Conservation (phyloP, 2,113 vertebrate genomes). For the Trematocara variabile region DNA sequence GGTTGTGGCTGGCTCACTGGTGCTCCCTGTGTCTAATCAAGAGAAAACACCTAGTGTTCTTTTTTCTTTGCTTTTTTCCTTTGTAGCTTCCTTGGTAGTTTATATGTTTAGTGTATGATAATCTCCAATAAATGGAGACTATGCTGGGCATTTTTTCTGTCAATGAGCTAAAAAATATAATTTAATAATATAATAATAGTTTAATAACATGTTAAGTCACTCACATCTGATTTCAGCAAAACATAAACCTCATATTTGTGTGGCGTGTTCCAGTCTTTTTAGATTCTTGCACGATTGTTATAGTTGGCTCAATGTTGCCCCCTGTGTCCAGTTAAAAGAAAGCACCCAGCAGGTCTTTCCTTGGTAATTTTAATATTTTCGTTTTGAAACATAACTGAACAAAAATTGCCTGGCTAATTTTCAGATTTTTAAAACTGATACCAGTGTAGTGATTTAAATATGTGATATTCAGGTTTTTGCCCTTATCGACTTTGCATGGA, state of each 20-base stretch:
- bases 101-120: background rate
- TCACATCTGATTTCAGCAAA: background rate
- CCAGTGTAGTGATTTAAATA: background rate
- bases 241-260: background rate
- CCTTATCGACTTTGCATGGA: background rate
- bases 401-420: background rate
- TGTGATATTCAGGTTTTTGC: background rate
- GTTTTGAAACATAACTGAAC: background rate
- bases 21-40: background rate
- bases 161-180: background rate
- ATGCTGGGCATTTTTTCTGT: background rate
- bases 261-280: background rate
- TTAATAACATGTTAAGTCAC: background rate
- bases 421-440: background rate
- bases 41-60: background rate
- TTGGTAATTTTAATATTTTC: background rate
- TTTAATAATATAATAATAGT: background rate
- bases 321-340: background rate
- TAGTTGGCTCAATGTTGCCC: background rate
- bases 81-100: background rate
- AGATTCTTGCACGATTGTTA: rapidly evolving
- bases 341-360: background rate
- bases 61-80: background rate
- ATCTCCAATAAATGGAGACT: background rate
- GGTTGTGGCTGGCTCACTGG: background rate